Evolutionary conservation across 2,797 vertebrate species (phyloP).

Genomic region (Lacerta bilineata): DNA sequence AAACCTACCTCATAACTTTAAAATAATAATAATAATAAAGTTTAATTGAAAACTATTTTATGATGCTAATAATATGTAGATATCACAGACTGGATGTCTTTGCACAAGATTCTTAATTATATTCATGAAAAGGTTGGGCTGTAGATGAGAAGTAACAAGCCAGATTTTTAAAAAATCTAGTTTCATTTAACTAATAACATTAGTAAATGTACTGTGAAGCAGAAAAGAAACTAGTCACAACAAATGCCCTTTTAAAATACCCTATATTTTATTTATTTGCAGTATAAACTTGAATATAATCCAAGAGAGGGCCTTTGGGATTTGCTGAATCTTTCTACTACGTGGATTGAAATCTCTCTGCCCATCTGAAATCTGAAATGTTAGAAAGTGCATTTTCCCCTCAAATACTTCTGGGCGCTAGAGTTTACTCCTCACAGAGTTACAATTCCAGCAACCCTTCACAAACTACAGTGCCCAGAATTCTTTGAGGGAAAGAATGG

Average conservation of each 20-base stretch:
- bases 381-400: no score
- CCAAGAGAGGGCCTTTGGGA: not conserved
- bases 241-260: not conserved
- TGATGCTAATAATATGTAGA: constrained; percentile 53
- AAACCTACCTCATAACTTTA: no score
- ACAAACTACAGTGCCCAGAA: no score
- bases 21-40: no score
- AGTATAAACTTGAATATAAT: not conserved
- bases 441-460: no score
- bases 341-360: not conserved
- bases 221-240: not conserved
- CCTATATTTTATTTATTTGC: not conserved
- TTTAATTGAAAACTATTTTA: constrained; percentile 39
- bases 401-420: no score
- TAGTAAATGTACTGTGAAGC: not conserved
- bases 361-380: not conserved
- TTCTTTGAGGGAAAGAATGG: no score
- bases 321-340: not conserved
- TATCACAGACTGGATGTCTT: constrained; percentile 34
- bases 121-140: constrained; percentile 14
- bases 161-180: constrained; percentile 5
- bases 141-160: constrained; percentile 49
- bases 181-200: not conserved
- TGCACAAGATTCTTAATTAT: not conserved
- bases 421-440: no score